These are phyloP conservation scores for Anarhynchus alexandrinus DNA, from an alignment of 2,113 vertebrate species.

Conservation along the genomic window DNA sequence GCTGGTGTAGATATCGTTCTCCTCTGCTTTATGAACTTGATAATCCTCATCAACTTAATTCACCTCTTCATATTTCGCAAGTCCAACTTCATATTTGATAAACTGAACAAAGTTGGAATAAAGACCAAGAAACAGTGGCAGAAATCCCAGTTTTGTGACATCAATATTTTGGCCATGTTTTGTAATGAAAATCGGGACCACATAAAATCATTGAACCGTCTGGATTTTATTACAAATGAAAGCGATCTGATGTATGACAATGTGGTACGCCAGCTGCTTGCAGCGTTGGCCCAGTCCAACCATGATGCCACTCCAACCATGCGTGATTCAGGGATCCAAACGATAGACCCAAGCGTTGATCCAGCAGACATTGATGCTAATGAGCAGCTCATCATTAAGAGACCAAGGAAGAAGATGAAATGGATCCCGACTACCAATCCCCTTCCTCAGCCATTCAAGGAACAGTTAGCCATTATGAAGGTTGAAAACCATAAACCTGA, in stretches of 20 bases:
- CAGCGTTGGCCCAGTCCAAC: slow-evolving; percentile 94
- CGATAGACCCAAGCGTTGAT: slow-evolving; percentile 86
- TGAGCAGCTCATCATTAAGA: slow-evolving; percentile 89
- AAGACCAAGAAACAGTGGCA: slow-evolving; percentile 96
- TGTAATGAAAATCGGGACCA: slow-evolving; percentile 99
- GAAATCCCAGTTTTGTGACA: slow-evolving; percentile 98
- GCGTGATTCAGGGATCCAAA: slow-evolving; percentile 91
- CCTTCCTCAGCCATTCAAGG: slow-evolving; percentile 96
- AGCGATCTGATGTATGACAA: slow-evolving; percentile 99
- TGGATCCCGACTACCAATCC: slow-evolving; percentile 93
- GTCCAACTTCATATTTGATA: slow-evolving; percentile 99
- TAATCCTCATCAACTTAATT: slow-evolving; percentile 92
- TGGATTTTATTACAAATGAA: slow-evolving; percentile 99
- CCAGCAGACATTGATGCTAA: slow-evolving; percentile 84
- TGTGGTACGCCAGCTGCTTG: slow-evolving; percentile 95
- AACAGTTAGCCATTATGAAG: slow-evolving; percentile 86
- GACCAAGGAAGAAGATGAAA: slow-evolving; percentile 95
- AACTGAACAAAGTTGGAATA: slow-evolving; percentile 97
- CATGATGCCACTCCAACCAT: slow-evolving; percentile 93
- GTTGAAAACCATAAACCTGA: slow-evolving; percentile 91
- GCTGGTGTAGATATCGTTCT: slow-evolving; percentile 90
- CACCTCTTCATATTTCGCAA: slow-evolving; percentile 98
- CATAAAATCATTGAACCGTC: slow-evolving; percentile 96
- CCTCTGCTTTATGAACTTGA: slow-evolving; percentile 94
- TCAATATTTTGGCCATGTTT: slow-evolving; percentile 99